Evolutionary conservation across 2,113 vertebrate genomes (phyloP), one percentile per base, ranked within the genome.

Genomic region (Gallinago paraguaiae): DNA sequence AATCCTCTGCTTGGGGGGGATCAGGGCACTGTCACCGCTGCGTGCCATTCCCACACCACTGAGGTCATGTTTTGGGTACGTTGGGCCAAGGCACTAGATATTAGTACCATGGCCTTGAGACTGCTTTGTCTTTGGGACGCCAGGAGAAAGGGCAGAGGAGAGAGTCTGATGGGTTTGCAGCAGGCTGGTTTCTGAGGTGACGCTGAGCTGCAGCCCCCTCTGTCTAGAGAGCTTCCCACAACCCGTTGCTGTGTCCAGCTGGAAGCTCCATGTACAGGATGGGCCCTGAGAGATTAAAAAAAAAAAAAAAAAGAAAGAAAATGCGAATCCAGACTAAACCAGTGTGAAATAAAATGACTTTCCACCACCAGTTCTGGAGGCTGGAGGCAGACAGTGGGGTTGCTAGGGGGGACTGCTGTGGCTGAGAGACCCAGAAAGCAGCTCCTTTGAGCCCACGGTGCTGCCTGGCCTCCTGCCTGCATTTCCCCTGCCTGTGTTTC

Each of bases 1-100:
- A 16, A 65, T 59, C 0, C 45, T 67, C 35, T 28, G 23, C 39
- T 6, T 10, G 17, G 51, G 13, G 15, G 48, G 63, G 12, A 23
- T 25, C 23, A 35, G 59, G 25, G 33, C 11, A 39, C 30, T 3
- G 3, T 30, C 72, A 30, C 3, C 4, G 3, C 51, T 0, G 2
- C 3, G 14, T 15, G 28, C 45, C 8, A 1, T 10, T 78, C 46
- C 70, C 37, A 35, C 31, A 50, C 11, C 19, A 12, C 17, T 9
- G 2, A 0, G 0, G 9, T 23, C 9, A 3, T 31, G 43, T 53
- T 75, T 78, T 60, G 41, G 31, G 10, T 67, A 46, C 4, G 0
- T 13, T 17, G 16, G 20, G 18, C 51, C 68, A 72, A 50, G 41
- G 56, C 28, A 28, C 12, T 17, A 45, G 59, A 71, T 60, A 16